These are phyloP conservation scores for Onychomys arenicola DNA, from an alignment of 2,797 vertebrate species.

Conservation along the genomic window DNA sequence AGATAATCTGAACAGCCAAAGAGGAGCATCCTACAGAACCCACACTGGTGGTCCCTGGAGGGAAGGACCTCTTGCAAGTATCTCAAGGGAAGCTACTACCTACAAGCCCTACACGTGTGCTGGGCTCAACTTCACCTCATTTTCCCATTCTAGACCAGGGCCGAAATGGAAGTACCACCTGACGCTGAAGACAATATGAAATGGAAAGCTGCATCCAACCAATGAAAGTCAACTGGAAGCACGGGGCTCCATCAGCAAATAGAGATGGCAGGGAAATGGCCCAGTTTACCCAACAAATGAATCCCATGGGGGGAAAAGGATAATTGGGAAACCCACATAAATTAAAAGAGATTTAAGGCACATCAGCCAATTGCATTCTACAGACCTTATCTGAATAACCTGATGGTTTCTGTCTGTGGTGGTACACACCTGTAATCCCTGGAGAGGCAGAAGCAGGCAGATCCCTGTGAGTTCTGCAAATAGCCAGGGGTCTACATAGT, in stretches of 20 bases:
- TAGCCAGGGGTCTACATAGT: not conserved
- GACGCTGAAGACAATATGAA: not conserved
- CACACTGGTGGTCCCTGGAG: not conserved
- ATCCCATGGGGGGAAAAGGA: not conserved
- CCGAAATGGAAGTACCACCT: not conserved
- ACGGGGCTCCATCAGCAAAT: not conserved
- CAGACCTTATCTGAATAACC: conserved; percentile 8
- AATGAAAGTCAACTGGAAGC: not conserved
- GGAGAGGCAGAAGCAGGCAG: not conserved
- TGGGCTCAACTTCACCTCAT: not conserved
- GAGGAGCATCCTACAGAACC: not conserved
- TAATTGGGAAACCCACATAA: not conserved
- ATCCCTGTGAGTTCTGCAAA: not conserved
- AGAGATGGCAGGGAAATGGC: not conserved
- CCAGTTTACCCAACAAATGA: not conserved
- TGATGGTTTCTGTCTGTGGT: not conserved
- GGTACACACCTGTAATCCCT: not conserved
- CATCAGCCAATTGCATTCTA: not conserved
- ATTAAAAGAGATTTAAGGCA: not conserved
- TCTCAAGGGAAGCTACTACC: not conserved
- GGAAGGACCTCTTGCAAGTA: not conserved
- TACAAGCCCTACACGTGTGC: not conserved
- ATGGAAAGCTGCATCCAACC: not conserved
- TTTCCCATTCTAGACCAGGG: not conserved
- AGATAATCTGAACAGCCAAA: not conserved